Evolutionary conservation across 2,113 vertebrate species (phyloP).

Genomic region (Centropristis striata): DNA sequence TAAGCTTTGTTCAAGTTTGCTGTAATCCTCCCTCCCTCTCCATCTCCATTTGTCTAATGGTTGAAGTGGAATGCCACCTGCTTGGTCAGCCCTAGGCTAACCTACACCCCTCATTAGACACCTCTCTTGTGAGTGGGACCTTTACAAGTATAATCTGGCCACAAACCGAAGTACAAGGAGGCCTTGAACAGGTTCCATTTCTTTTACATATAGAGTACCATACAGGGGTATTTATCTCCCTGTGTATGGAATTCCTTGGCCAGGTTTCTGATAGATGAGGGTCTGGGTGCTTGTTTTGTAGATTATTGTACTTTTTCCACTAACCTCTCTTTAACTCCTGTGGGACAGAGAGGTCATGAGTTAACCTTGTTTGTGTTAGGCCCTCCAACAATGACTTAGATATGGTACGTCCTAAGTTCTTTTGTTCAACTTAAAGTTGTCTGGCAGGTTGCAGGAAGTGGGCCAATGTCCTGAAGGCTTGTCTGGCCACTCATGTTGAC

Average conservation of each 20-base stretch:
- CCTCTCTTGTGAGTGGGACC: conserved; percentile 1
- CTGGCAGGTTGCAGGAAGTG: not conserved
- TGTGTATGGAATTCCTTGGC: not conserved
- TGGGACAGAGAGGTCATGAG: not conserved
- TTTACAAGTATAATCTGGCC: conserved; percentile 25
- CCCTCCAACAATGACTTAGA: conserved; percentile 9
- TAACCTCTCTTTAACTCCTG: not conserved
- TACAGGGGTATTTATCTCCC: not conserved
- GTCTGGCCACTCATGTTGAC: not conserved
- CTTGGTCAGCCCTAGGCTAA: conserved; percentile 42
- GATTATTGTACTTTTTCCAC: not conserved
- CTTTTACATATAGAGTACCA: not conserved
- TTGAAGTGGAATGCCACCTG: conserved; percentile 52
- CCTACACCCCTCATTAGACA: conserved; percentile 24
- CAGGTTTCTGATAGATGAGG: not conserved
- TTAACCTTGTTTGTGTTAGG: conserved; percentile 6
- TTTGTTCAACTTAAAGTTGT: conserved; percentile 28
- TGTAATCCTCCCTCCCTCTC: conserved; percentile 14
- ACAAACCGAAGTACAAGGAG: not conserved
- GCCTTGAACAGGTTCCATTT: not conserved
- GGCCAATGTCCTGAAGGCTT: conserved; percentile 4
- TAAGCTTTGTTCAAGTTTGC: conserved; percentile 31
- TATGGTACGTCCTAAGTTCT: not conserved
- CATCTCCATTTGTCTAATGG: conserved; percentile 35
- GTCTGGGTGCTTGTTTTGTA: not conserved